Percentiles rank a stretch among this genome's conserved stretches.
These are phyloP conservation scores for Gari tellinella DNA, from an alignment of 2,888 invertebrate species.

Conservation along the genomic window DNA sequence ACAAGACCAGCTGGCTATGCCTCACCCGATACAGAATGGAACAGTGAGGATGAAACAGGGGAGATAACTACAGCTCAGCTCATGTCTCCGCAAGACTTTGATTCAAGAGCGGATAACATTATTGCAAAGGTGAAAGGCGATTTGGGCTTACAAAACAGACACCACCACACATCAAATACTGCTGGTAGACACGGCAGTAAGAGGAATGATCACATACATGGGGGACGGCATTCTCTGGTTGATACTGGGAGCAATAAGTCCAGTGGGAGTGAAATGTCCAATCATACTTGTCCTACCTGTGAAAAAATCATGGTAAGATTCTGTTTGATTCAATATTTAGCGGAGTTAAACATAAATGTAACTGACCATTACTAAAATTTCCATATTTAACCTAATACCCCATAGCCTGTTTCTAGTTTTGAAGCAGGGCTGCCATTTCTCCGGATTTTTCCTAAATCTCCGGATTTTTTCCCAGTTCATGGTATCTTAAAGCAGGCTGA, in stretches of 20 bases:
- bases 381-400: too few species aligned
- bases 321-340: not conserved
- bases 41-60: conserved; percentile 55
- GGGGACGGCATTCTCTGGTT: not conserved
- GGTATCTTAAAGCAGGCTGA: too few species aligned
- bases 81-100: conserved; percentile 68
- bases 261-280: conserved; percentile 40
- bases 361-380: too few species aligned
- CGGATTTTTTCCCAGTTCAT: too few species aligned
- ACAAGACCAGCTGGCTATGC: conserved; percentile 60
- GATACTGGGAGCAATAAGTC: not conserved
- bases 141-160: conserved; percentile 35
- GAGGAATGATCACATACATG: conserved; percentile 8
- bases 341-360: too few species aligned
- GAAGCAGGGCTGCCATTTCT: too few species aligned
- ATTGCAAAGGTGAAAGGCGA: conserved; percentile 68
- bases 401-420: too few species aligned
- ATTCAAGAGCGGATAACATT: conserved; percentile 69
- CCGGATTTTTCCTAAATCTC: too few species aligned
- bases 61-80: conserved; percentile 55
- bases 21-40: conserved; percentile 60
- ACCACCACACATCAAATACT: not conserved
- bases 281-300: conserved; percentile 68
- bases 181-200: not conserved
- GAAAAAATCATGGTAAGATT: conserved; percentile 64